phyloP scores from a whole-genome alignment of 1,140 invertebrate genomes.

The Scaptodrosophila lebanonensis region DNA sequence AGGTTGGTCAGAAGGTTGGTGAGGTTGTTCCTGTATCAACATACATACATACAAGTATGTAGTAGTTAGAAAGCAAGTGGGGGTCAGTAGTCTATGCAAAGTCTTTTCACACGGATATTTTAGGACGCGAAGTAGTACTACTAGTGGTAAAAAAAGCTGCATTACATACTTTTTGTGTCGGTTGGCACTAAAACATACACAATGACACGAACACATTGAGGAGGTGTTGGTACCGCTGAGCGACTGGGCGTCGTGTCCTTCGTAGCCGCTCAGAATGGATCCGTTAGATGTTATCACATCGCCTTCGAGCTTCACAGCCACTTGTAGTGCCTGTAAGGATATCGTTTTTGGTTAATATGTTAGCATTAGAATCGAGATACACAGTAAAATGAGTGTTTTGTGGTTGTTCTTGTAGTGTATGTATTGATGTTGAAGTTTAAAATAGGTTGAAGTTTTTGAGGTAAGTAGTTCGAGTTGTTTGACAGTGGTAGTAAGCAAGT shows the following conservation, averaged over 20 bases:
- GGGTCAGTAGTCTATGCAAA: no score
- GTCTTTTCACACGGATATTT: no score
- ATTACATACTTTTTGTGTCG: slow-evolving; percentile 79
- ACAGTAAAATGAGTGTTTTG: slow-evolving; percentile 8
- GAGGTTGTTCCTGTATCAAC: no score
- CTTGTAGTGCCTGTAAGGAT: slow-evolving; percentile 84
- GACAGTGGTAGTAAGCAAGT: slow-evolving; percentile 28
- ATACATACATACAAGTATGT: no score
- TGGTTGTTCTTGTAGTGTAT: slow-evolving; percentile 1
- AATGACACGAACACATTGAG: slow-evolving; percentile 88
- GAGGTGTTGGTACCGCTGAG: slow-evolving; percentile 81
- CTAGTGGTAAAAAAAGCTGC: no score
- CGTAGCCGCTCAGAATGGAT: slow-evolving; percentile 86
- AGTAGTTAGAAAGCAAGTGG: no score
- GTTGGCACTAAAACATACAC: slow-evolving; percentile 83
- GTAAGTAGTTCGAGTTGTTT: slow-evolving; percentile 1
- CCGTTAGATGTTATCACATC: slow-evolving; percentile 95
- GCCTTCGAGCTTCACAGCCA: slow-evolving; percentile 93
- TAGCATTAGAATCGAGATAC: slow-evolving; percentile 5
- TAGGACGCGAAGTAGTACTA: no score
- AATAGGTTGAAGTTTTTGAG: no score
- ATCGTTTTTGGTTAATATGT: slow-evolving; percentile 16
- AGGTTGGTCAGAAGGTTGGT: no score
- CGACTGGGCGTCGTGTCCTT: slow-evolving; percentile 79
- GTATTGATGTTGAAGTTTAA: slow-evolving; percentile 14